phyloP scores from a whole-genome alignment of 2,797 vertebrate species.

The Cercopithecus diana region DNA sequence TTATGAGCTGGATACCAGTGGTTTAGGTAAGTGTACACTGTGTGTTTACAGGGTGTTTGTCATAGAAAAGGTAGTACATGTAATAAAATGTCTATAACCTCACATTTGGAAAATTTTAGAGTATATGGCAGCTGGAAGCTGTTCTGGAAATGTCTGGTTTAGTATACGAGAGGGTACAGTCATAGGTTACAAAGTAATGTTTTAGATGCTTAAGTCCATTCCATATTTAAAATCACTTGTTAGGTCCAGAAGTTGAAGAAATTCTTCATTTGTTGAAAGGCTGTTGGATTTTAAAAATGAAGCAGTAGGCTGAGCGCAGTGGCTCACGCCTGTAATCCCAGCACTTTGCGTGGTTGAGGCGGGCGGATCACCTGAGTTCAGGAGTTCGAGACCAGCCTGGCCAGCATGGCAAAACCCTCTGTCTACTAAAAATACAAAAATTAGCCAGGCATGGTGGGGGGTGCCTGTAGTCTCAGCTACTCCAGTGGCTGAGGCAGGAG shows the following conservation, averaged over 20 bases:
- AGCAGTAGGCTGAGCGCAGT: neutral
- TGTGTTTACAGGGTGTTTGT: neutral
- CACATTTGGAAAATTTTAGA: neutral
- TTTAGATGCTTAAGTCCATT: constrained; percentile 3
- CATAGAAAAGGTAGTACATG: constrained; percentile 32
- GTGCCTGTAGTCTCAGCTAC: neutral
- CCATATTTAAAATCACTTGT: neutral
- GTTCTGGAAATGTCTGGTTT: neutral
- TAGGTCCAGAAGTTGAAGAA: constrained; percentile 12
- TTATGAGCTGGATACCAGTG: constrained; percentile 93
- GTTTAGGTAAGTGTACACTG: constrained; percentile 89
- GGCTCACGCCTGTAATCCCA: neutral
- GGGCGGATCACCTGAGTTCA: neutral
- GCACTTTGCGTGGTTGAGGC: neutral
- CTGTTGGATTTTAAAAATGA: constrained; percentile 15
- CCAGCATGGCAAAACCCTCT: neutral
- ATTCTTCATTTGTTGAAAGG: constrained; percentile 19
- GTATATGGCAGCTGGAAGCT: neutral
- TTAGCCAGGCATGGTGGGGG: neutral
- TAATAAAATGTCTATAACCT: neutral
- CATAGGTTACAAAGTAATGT: neutral
- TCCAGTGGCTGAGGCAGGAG: neutral
- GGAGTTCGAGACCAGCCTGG: neutral
- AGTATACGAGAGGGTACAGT: neutral
- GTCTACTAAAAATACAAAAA: neutral